Conservation (phyloP, 2,113 vertebrate genomes). For the Urocolius indicus region DNA sequence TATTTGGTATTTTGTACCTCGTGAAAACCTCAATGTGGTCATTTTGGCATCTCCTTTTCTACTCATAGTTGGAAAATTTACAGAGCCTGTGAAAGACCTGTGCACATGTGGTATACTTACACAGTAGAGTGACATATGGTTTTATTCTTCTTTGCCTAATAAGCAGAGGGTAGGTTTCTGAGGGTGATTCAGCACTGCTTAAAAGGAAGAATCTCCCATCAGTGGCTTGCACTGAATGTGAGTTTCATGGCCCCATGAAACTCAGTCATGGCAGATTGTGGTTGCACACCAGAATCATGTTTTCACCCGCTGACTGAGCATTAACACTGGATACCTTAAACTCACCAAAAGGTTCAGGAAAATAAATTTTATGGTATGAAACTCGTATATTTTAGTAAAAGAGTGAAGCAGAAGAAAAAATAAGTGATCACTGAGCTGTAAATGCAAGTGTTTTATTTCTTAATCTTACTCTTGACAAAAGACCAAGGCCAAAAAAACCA, state of each 20-base stretch:
- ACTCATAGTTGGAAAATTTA: neutral
- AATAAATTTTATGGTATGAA: neutral
- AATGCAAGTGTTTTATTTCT: neutral
- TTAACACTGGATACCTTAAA: neutral
- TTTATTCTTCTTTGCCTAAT: neutral
- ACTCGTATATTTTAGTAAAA: neutral
- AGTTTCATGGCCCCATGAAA: neutral
- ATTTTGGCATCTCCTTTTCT: neutral
- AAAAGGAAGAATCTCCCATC: neutral
- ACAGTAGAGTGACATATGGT: neutral
- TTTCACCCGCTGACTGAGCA: neutral
- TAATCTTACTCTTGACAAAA: neutral
- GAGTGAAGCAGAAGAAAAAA: neutral
- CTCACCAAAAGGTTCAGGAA: neutral
- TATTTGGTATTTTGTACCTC: neutral
- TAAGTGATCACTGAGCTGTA: neutral
- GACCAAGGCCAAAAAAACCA: neutral
- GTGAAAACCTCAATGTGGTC: neutral
- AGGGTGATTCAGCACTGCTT: neutral
- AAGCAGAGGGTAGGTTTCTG: neutral
- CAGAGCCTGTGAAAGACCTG: neutral
- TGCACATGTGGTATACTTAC: no score
- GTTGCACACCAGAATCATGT: neutral
- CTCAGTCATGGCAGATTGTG: neutral
- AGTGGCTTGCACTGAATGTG: accelerated